Conservation (phyloP, 2,113 vertebrate species). For the Capreolus pygargus region DNA sequence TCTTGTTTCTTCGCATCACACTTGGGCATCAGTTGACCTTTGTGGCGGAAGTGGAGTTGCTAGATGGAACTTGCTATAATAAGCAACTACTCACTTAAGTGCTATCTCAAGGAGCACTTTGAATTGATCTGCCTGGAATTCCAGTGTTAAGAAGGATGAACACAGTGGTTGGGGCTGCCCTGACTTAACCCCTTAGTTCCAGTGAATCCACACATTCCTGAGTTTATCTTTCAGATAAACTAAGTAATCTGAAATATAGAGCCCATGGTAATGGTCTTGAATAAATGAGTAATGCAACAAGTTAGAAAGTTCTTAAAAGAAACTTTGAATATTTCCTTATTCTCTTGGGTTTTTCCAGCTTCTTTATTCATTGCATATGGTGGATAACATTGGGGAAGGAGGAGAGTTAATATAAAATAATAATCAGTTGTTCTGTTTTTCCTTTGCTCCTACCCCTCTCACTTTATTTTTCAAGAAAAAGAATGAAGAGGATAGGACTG, state of each 20-base stretch:
- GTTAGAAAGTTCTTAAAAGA: neutral
- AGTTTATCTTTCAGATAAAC: constrained; percentile 74
- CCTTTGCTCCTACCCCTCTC: neutral
- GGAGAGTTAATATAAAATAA: neutral
- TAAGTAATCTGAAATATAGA: neutral
- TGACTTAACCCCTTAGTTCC: constrained; percentile 60
- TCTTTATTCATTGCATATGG: neutral
- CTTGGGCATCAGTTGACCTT: neutral
- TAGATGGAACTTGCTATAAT: neutral
- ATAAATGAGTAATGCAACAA: constrained; percentile 5
- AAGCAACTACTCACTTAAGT: neutral
- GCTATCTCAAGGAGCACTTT: neutral
- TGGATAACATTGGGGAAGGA: too few relatives aligned
- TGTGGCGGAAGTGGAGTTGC: neutral
- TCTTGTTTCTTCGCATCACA: neutral
- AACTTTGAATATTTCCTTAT: neutral
- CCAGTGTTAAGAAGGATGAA: neutral
- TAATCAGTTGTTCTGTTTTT: neutral
- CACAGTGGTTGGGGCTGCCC: neutral
- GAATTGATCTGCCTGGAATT: neutral
- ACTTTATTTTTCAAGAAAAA: neutral
- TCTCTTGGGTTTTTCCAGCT: neutral
- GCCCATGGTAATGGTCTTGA: constrained; percentile 8
- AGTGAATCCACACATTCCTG: constrained; percentile 71
- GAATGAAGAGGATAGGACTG: neutral